These are phyloP conservation scores for Ophiodon elongatus DNA, from an alignment of 2,113 vertebrate genomes.

Conservation along the genomic window DNA sequence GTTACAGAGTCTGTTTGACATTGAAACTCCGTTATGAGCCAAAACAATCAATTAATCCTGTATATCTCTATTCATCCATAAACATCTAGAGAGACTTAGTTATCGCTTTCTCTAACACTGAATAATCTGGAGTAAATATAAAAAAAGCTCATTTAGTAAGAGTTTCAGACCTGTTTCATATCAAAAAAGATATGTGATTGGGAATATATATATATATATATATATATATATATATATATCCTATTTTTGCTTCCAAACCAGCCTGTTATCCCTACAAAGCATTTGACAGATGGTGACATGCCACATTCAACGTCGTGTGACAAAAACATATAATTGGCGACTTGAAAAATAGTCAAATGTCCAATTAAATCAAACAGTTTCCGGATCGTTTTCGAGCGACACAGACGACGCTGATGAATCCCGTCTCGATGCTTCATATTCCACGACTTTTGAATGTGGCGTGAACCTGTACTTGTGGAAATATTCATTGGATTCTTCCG, in stretches of 20 bases:
- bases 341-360: background rate
- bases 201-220: background rate
- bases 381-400: background rate
- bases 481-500: background rate
- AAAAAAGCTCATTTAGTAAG: conserved; percentile 1
- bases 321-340: background rate
- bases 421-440: background rate
- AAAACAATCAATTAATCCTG: background rate
- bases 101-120: background rate
- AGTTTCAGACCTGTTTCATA: background rate
- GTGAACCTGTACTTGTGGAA: background rate
- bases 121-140: background rate
- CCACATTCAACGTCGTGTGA: background rate
- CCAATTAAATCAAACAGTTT: background rate
- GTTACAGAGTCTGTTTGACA: background rate
- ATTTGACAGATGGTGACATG: conserved; percentile 22
- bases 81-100: background rate
- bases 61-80: background rate
- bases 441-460: background rate
- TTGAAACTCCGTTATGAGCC: background rate
- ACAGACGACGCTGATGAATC: background rate
- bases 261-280: background rate
- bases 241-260: background rate
- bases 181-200: background rate
- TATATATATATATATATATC: background rate